Evolutionary conservation across 2,888 invertebrate species (phyloP).

Genomic region (Cataglyphis livida): DNA sequence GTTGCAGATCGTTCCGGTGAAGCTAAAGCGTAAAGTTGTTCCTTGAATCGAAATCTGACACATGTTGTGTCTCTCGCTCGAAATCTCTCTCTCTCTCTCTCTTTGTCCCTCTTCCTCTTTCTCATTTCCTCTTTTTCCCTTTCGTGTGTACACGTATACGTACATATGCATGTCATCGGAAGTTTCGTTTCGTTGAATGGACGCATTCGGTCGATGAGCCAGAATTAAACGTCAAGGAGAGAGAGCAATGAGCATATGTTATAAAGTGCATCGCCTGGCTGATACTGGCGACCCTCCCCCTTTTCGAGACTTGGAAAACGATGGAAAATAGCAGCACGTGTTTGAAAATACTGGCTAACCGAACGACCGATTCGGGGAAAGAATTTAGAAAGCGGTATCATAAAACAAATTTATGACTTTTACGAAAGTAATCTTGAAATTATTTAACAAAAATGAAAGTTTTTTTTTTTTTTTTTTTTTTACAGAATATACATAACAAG

Average conservation of each 20-base stretch:
- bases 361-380: not conserved
- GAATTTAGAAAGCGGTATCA: not conserved
- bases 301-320: not conserved
- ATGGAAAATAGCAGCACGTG: not conserved
- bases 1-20: constrained; percentile 18
- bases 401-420: not conserved
- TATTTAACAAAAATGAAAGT: constrained; percentile 1
- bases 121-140: not conserved
- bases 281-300: not conserved
- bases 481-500: not conserved
- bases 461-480: not conserved
- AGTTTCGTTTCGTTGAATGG: constrained; percentile 15
- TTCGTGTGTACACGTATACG: too few relatives aligned
- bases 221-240: constrained; percentile 22
- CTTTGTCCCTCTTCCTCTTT: not conserved
- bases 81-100: not conserved
- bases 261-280: not conserved
- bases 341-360: not conserved
- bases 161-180: constrained; percentile 26
- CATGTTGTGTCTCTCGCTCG: not conserved
- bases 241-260: not conserved
- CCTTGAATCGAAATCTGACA: constrained; percentile 19
- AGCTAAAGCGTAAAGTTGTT: constrained; percentile 45
- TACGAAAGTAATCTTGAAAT: not conserved
- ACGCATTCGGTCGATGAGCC: constrained; percentile 8